These are phyloP conservation scores for Dendrolimus punctatus DNA, from an alignment of 1,140 invertebrate genomes.

Conservation along the genomic window DNA sequence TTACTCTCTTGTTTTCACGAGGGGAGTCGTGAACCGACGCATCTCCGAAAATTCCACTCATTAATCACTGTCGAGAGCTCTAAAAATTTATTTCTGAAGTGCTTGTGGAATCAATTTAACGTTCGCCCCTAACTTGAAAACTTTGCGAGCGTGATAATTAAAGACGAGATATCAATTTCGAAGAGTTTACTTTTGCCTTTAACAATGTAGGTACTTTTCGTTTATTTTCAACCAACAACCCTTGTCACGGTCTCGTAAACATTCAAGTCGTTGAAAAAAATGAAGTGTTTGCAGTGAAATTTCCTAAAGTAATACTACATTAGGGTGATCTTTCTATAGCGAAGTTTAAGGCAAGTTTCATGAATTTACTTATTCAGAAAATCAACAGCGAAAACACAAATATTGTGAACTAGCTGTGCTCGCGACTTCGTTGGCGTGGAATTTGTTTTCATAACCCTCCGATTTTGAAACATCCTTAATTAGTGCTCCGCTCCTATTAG, in stretches of 20 bases:
- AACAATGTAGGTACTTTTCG: constrained; percentile 15
- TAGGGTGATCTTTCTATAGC: no score
- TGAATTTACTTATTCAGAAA: no score
- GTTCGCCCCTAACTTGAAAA: constrained; percentile 49
- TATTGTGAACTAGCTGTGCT: no score
- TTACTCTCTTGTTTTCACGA: constrained; percentile 37
- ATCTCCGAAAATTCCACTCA: constrained; percentile 56
- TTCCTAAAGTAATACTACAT: neutral
- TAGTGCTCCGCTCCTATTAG: no score
- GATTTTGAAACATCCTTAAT: no score
- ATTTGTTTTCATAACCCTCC: no score
- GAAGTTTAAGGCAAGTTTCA: no score
- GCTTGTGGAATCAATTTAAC: constrained; percentile 63
- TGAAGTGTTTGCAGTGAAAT: neutral
- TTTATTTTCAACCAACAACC: constrained; percentile 4
- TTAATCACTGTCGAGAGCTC: constrained; percentile 66
- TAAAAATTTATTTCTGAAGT: constrained; percentile 60
- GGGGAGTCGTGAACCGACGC: constrained; percentile 29
- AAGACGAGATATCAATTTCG: constrained; percentile 53
- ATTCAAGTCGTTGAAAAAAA: neutral
- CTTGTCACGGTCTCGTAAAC: neutral
- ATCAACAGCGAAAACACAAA: no score
- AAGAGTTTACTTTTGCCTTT: constrained; percentile 22
- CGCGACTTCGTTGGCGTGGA: no score
- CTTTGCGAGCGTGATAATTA: constrained; percentile 53